A percentile compares a stretch with the other conserved stretches of the same genome.
Conservation (phyloP, 2,888 invertebrate species). For the Athetis lepigone region DNA sequence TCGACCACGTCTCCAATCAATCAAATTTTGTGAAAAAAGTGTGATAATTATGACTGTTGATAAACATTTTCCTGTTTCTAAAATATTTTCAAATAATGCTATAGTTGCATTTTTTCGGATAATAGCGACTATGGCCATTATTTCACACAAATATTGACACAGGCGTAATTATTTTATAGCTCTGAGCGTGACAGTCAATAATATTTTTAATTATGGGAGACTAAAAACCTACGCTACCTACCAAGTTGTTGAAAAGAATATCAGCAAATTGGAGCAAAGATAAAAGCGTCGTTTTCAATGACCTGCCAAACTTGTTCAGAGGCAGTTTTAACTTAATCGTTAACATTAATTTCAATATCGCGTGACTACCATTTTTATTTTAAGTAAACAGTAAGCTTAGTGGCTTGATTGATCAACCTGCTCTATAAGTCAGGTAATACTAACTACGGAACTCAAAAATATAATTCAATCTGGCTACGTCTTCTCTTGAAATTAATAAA, state of each 20-base stretch:
- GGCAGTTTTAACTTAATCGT: constrained; percentile 7
- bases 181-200: constrained; percentile 28
- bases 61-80: constrained; percentile 17
- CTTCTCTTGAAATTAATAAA: no score
- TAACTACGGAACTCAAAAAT: no score
- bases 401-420: no score
- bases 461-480: no score
- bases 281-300: constrained; percentile 39
- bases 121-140: not conserved
- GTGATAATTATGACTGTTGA: no score
- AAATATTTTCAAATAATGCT: not conserved
- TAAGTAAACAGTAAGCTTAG: not conserved
- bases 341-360: constrained; percentile 28
- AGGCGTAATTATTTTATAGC: constrained; percentile 9
- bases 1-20: constrained; percentile 25
- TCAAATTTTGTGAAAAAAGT: no score
- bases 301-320: constrained; percentile 28
- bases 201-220: constrained; percentile 21
- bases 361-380: not conserved
- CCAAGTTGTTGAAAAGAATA: constrained; percentile 14
- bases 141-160: not conserved
- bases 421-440: no score
- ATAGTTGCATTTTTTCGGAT: not conserved
- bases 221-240: constrained; percentile 20
- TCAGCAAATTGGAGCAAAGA: constrained; percentile 31